These are phyloP conservation scores for Drosophila multiciliata DNA, from an alignment of 2,888 invertebrate genomes.

Conservation along the genomic window DNA sequence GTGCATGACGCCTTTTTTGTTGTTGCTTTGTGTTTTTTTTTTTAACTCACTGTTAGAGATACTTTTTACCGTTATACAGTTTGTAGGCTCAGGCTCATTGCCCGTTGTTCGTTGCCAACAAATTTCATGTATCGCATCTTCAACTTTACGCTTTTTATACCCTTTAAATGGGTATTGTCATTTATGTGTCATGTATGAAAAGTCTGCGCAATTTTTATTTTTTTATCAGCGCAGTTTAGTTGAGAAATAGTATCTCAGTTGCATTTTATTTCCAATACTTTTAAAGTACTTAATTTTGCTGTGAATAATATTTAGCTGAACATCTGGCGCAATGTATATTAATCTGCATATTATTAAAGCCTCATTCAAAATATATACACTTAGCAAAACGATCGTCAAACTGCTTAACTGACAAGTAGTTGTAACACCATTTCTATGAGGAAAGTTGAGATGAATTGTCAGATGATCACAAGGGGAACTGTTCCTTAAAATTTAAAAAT, in stretches of 20 bases:
- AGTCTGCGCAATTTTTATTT: not conserved
- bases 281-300: not conserved
- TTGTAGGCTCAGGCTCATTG: conserved; percentile 41
- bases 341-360: not conserved
- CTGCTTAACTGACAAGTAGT: not conserved
- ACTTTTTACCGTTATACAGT: conserved; percentile 48
- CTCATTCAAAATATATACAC: not conserved
- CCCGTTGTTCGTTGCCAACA: conserved; percentile 28
- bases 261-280: not conserved
- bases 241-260: not conserved
- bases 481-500: too few relatives aligned
- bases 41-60: conserved; percentile 5
- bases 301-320: not conserved
- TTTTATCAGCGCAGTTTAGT: not conserved
- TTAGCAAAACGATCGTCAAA: not conserved
- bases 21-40: not conserved
- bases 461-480: not conserved
- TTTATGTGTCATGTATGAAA: not conserved
- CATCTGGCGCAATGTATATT: not conserved
- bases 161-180: not conserved
- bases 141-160: conserved; percentile 11
- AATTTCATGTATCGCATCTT: conserved; percentile 52
- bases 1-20: conserved; percentile 37
- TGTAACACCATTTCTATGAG: not conserved
- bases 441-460: not conserved